Evolutionary conservation across 1,140 invertebrate species (phyloP), one percentile per base, ranked within the genome.

Genomic region (Colletes gigas): DNA sequence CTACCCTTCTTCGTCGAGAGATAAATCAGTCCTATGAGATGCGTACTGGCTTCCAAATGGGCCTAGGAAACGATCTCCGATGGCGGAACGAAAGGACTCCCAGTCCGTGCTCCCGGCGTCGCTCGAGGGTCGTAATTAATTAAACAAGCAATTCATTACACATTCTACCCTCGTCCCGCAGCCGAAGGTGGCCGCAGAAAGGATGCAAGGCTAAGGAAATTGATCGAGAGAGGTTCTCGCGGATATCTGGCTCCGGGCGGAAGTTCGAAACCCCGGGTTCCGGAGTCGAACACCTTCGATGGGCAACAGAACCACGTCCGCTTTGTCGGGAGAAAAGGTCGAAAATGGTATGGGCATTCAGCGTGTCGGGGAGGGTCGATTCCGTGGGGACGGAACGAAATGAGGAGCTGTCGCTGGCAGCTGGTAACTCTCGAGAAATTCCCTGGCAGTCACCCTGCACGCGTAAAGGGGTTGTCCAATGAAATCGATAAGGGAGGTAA

Each of bases 91-190:
- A 71, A 10, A 63, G 67, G 67, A 30, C 55, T 39, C 54, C 65
- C 41, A 55, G 21, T 78, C 68, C 67, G 66, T 62, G 70, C 30
- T 44, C 44, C 30, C 70, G 59, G 67, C 44, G 77, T 60, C 75
- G 72, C 66, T 79, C 84, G 88, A 91, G 90, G 89, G 91, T 91
- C 86, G 92, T 93, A 93, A 93, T 93, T 93, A 93, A 93, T 93
- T 93, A 93, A 93, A 93, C 92, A 93, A 93, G 91, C 92, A 93
- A 93, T 93, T 93, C 92, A 93, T 93, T 93, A 93, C 91, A 90
- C 90, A 92, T 92, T 92, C 91, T 91, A 91, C 91, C 90, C 90
- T 90, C 85, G 83, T 87, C 89, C 86, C 87, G 80, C 88, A 87
- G 75, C 84, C 78, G 82, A 86, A 88, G 88, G 87, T 88, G 88